Conservation (phyloP, 2,888 invertebrate species). For the Nomada ferruginata region DNA sequence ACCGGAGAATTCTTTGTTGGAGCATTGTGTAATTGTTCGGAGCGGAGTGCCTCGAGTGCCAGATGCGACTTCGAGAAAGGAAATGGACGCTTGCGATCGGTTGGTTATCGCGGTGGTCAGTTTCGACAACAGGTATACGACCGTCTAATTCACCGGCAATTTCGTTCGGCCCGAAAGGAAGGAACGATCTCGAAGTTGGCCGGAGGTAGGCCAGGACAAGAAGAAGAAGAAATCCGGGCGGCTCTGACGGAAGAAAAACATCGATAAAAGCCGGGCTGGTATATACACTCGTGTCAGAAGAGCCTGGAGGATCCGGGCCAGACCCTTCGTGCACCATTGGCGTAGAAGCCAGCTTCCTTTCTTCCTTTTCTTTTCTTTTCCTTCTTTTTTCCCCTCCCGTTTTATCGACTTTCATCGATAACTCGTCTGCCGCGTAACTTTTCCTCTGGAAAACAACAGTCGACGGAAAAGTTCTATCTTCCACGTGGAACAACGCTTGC, state of each 20-base stretch:
- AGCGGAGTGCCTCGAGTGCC: neutral
- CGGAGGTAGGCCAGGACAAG: constrained; percentile 9
- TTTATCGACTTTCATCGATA: neutral
- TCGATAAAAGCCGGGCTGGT: constrained; percentile 56
- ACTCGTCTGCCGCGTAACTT: neutral
- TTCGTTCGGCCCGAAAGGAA: constrained; percentile 12
- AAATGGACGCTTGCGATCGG: neutral
- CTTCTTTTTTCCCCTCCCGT: neutral
- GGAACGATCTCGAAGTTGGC: neutral
- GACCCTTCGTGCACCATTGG: constrained; percentile 64
- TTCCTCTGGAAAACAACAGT: neutral
- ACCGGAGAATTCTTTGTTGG: constrained; percentile 35
- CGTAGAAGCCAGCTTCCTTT: constrained; percentile 42
- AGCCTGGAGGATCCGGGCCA: constrained; percentile 73
- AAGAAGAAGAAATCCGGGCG: constrained; percentile 51
- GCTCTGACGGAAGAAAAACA: constrained; percentile 63
- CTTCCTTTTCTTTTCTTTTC: neutral
- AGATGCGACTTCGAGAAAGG: constrained; percentile 2
- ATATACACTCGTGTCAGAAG: constrained; percentile 49
- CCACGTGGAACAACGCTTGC: neutral
- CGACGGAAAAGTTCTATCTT: neutral
- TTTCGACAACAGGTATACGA: constrained; percentile 16
- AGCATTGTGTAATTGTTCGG: constrained; percentile 37
- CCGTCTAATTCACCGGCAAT: constrained; percentile 40
- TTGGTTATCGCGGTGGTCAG: neutral